phyloP scores from a whole-genome alignment of 92 coral and sea anemone species.

The Galaxea fascicularis region DNA sequence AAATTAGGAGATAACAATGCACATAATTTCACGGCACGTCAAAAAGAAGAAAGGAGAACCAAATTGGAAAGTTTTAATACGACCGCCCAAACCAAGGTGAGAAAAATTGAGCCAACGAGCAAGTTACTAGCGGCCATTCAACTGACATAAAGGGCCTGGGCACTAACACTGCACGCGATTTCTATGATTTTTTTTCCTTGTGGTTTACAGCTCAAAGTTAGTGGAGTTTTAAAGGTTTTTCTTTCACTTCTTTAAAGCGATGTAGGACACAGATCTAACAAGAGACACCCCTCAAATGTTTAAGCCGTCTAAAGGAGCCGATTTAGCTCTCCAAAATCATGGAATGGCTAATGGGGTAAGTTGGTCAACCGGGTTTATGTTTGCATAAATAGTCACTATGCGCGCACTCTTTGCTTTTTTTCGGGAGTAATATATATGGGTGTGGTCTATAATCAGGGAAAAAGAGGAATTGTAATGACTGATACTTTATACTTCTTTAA shows the following conservation, averaged over 20 bases:
- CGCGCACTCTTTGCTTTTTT: conserved; percentile 13
- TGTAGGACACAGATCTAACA: conserved; percentile 24
- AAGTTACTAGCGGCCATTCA: not conserved
- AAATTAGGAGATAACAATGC: not conserved
- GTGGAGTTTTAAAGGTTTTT: conserved; percentile 14
- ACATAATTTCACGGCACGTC: too few species aligned
- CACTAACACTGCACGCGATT: conserved; percentile 17
- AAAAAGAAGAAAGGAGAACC: too few species aligned
- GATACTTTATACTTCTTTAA: conserved; percentile 18
- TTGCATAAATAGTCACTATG: not conserved
- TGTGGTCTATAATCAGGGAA: conserved; percentile 61
- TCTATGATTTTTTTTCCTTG: conserved; percentile 29
- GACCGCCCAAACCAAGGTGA: not conserved
- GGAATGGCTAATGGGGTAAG: conserved; percentile 99
- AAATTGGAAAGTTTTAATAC: too few species aligned
- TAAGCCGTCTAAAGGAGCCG: conserved; percentile 58
- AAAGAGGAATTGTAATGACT: conserved; percentile 17
- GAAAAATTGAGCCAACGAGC: not conserved
- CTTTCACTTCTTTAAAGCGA: conserved; percentile 5
- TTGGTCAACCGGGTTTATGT: conserved; percentile 10
- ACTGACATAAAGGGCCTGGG: not conserved
- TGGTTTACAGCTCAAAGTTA: conserved; percentile 15
- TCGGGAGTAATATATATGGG: conserved; percentile 51
- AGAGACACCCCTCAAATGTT: conserved; percentile 67
- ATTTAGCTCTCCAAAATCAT: conserved; percentile 73